Evolutionary conservation across 2,797 vertebrate species (phyloP), one percentile per base, ranked within the genome.

Genomic region (Xenops minutus): DNA sequence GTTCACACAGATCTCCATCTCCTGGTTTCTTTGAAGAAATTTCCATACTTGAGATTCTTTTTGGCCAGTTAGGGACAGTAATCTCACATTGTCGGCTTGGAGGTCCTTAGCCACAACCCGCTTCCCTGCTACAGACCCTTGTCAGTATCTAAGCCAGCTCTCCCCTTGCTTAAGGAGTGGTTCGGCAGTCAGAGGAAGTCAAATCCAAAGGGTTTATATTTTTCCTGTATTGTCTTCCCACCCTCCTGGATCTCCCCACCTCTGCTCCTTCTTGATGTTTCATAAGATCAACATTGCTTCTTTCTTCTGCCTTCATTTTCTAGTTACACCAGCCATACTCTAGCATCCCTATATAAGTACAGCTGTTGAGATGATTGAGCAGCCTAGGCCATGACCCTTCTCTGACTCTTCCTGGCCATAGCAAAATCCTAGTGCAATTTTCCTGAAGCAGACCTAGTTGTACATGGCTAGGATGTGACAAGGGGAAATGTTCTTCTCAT

Each of bases 401-500:
- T 72, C n/a, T 30, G 55, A 27, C 6, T 36, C 23, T n/a, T 79
- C 78, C 37, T 92, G 69, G 71, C 16, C 23, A 6, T 21, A 21
- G 17, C 17, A 64, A 9, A 41, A 7, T 58, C 32, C 41, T 32
- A 37, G 30, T 0, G 1, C 27, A 51, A 51, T 76, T 75, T 46
- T 92, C 29, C 67, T 69, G 67, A 81, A 85, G 43, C 10, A 86
- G 18, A 39, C 5, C 10, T 20, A 55, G 17, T 20, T 61, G 9
- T 19, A 30, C 55, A 20, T 13, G 52, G 8, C 29, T 72, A 36
- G 20, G 9, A 69, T 34, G 5, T 21, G n/a, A 58, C 37, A 76
- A 82, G n/a, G 51, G 67, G 81, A 89, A 95, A 80, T 79, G 48
- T 73, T 89, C 48, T 88, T 94, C 76, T 89, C 68, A 66, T 73